phyloP scores from a whole-genome alignment of 2,797 vertebrate species.

The Danio jaintianensis region DNA sequence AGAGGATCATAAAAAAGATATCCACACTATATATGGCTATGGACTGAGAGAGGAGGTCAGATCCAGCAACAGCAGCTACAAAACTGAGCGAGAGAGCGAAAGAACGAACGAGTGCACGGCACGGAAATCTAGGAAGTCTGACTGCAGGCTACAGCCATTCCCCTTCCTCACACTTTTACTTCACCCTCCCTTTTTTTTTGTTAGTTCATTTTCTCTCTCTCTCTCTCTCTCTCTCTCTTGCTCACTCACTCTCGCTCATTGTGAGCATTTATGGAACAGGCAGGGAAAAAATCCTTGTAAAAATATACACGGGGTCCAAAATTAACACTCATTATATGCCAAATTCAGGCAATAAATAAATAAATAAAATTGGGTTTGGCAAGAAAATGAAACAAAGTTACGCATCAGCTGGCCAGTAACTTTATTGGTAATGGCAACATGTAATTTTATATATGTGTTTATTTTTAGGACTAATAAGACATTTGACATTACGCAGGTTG shows the following conservation, averaged over 20 bases:
- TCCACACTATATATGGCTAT: slow-evolving; percentile 68
- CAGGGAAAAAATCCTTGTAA: background rate
- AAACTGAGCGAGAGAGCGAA: background rate
- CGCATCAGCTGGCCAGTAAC: background rate
- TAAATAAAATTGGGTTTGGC: too few relatives aligned
- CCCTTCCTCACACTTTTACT: slow-evolving; percentile 44
- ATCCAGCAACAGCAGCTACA: slow-evolving; percentile 70
- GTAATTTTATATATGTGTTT: background rate
- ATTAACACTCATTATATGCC: background rate
- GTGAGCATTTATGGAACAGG: slow-evolving; percentile 24
- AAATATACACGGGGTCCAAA: slow-evolving; percentile 26
- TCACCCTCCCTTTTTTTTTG: slow-evolving; percentile 51
- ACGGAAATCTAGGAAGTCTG: slow-evolving; percentile 72
- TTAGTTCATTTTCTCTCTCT: slow-evolving; percentile 56
- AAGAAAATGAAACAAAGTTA: background rate
- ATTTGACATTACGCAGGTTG: background rate
- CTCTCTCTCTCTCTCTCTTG: slow-evolving; percentile 33
- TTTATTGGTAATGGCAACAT: background rate
- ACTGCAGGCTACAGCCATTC: slow-evolving; percentile 69
- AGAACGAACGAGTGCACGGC: slow-evolving; percentile 62
- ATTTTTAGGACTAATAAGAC: background rate
- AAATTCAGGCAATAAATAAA: background rate
- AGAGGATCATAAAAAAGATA: slow-evolving; percentile 67
- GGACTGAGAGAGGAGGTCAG: slow-evolving; percentile 61
- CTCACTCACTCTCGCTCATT: slow-evolving; percentile 35